Conservation (phyloP, 2,888 invertebrate species). For the Allolobophora icterica region DNA sequence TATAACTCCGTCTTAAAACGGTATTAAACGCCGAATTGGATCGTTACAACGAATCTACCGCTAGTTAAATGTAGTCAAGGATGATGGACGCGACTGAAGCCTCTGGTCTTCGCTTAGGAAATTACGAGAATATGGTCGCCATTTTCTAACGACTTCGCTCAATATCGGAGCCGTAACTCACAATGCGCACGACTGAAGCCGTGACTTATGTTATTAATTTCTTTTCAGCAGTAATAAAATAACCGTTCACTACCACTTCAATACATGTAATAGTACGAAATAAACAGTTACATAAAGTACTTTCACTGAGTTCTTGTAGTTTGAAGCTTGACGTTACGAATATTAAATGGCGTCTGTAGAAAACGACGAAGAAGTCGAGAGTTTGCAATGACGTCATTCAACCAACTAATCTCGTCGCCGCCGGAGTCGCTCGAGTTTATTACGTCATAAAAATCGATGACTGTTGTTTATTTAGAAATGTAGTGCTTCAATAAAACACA, state of each 20-base stretch:
- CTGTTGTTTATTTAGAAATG: neutral
- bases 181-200: neutral
- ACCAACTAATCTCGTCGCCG: neutral
- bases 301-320: neutral
- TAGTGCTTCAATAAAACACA: neutral
- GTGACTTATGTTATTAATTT: conserved; percentile 2
- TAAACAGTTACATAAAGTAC: neutral
- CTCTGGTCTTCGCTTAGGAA: neutral
- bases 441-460: neutral
- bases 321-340: too few relatives aligned
- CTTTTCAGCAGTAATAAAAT: neutral
- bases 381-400: neutral
- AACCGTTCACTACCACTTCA: neutral
- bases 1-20: neutral
- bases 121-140: neutral
- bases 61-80: neutral
- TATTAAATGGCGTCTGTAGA: neutral
- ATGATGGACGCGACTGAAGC: neutral
- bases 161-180: neutral
- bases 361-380: neutral
- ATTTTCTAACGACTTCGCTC: neutral
- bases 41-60: conserved; percentile 3
- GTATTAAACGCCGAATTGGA: neutral
- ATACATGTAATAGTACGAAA: too few relatives aligned
- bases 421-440: neutral